These are phyloP conservation scores for Chlorocebus sabaeus DNA, from an alignment of 2,113 vertebrate species.

Conservation along the genomic window DNA sequence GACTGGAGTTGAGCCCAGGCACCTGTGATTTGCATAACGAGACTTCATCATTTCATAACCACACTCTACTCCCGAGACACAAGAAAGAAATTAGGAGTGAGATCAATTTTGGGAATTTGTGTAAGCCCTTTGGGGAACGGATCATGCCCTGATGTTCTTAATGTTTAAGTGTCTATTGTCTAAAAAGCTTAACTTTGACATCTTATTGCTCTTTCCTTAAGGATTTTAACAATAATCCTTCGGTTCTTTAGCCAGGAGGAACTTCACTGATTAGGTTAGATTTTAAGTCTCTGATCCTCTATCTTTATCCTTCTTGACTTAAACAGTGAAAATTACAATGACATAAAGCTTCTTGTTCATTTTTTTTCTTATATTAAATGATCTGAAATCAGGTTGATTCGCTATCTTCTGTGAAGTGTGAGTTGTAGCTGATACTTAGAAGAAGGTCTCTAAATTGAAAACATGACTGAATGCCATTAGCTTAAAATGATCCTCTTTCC, in stretches of 20 bases:
- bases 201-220: conserved; percentile 67
- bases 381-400: conserved; percentile 27
- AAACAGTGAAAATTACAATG: conserved; percentile 46
- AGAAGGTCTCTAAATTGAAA: conserved; percentile 55
- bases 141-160: conserved; percentile 55
- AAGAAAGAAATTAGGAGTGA: conserved; percentile 64
- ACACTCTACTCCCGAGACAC: conserved; percentile 20
- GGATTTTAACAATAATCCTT: conserved; percentile 60
- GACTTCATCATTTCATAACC: conserved; percentile 54
- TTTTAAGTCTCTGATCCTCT: conserved; percentile 21
- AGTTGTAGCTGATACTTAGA: conserved; percentile 46
- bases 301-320: conserved; percentile 45
- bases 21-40: conserved; percentile 2
- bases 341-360: conserved; percentile 10
- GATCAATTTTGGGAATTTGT: conserved; percentile 69
- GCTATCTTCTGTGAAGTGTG: conserved; percentile 29
- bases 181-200: conserved; percentile 71
- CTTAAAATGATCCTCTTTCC: conserved; percentile 53
- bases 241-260: conserved; percentile 55
- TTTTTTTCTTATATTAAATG: conserved; percentile 1
- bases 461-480: not conserved
- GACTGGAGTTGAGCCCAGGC: not conserved
- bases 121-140: conserved; percentile 29
- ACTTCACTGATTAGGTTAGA: conserved; percentile 1
- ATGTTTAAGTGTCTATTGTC: conserved; percentile 58